Evolutionary conservation across 2,113 vertebrate genomes (phyloP), one percentile per base, ranked within the genome.

Genomic region (Perca fluviatilis): DNA sequence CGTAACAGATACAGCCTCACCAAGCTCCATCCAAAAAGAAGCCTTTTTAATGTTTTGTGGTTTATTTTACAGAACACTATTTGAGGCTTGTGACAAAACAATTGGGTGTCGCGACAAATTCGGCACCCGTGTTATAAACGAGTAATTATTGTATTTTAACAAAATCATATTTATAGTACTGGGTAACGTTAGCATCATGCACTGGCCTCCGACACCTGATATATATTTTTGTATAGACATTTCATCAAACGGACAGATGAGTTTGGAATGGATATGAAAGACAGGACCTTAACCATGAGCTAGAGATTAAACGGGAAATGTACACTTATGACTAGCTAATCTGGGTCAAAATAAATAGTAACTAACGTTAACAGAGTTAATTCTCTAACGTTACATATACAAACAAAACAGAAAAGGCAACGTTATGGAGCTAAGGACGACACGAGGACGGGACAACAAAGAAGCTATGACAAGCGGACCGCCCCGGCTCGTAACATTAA

Each of bases 401-500:
- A 6, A 10, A 63, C 4, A 25, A 11, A 27, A 16, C n/a, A 8
- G 6, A 16, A 27, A 27, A 63, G 30, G 83, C 15, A 80, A 47
- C 54, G 57, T 36, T 58, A 51, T 27, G 8, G 0, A 5, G 85
- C 85, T 87, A 61, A 60, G 79, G 12, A 77, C 90, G 12, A 77
- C 90, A 91, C 86, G 88, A 92, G 90, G 90, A 89, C 77, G 18
- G 77, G 85, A 92, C 89, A 94, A 94, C 93, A 94, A 94, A 94
- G 93, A 90, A 87, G 86, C 86, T 81, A 78, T 43, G 64, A 74
- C 70, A 60, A 58, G 13, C 40, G 11, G 14, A 4, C 2, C 60
- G 40, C 36, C 36, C 36, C 7, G 36, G 36, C 36, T 40, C 36
- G 36, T 40, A 40, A 40, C 36, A 8, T 40, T 40, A 40, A 43